These are phyloP conservation scores for Lynx canadensis DNA, from an alignment of 2,113 vertebrate genomes.

Conservation along the genomic window DNA sequence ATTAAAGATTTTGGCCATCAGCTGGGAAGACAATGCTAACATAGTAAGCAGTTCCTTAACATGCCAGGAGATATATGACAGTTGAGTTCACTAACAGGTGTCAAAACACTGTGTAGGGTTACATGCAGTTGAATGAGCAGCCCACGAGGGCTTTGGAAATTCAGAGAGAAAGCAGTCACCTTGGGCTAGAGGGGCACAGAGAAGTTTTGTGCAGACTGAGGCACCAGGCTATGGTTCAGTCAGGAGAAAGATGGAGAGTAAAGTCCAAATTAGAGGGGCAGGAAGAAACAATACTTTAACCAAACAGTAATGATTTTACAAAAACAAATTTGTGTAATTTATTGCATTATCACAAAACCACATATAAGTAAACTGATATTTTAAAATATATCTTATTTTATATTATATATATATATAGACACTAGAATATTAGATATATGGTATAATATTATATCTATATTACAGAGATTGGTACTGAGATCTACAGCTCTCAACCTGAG, in stretches of 20 bases:
- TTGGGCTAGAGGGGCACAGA: background rate
- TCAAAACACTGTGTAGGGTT: background rate
- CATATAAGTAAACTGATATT: background rate
- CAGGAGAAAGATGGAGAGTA: background rate
- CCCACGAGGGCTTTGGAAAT: accelerated
- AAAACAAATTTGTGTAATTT: background rate
- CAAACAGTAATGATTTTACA: background rate
- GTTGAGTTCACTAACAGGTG: background rate
- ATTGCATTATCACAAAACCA: background rate
- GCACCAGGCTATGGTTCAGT: background rate
- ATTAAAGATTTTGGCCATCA: background rate
- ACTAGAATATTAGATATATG: background rate
- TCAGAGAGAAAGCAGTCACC: background rate
- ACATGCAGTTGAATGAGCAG: background rate
- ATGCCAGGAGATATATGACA: background rate
- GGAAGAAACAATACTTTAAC: background rate
- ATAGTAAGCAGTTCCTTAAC: background rate
- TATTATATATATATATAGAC: background rate
- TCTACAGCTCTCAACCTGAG: background rate
- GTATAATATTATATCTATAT: no score
- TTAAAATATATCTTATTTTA: background rate
- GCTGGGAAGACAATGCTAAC: background rate
- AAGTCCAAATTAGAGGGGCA: background rate
- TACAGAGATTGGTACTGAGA: background rate
- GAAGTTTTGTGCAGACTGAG: background rate